These are phyloP conservation scores for Alca torda DNA, from an alignment of 2,797 vertebrate species.

Conservation along the genomic window DNA sequence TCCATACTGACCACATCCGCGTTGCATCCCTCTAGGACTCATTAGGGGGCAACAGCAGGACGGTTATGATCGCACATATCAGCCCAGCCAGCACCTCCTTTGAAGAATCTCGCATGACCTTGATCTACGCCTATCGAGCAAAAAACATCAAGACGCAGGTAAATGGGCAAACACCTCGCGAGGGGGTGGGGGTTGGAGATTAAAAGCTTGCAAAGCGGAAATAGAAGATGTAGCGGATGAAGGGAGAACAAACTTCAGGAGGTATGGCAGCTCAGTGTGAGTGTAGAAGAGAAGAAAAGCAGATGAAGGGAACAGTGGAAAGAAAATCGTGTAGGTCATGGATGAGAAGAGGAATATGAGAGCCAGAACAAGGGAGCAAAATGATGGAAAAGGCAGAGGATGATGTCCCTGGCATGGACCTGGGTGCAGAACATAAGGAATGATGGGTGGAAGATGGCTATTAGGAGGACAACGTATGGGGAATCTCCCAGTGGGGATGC, in stretches of 20 bases:
- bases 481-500: background rate
- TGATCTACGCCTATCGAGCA: slow-evolving; percentile 58
- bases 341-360: background rate
- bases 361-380: background rate
- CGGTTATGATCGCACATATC: slow-evolving; percentile 67
- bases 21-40: slow-evolving; percentile 44
- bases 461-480: background rate
- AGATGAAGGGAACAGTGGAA: background rate
- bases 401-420: background rate
- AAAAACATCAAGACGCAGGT: slow-evolving; percentile 72
- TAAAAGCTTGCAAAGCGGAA: background rate
- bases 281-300: background rate
- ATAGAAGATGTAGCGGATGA: background rate
- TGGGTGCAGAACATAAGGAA: background rate
- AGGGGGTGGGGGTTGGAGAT: background rate
- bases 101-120: slow-evolving; percentile 69
- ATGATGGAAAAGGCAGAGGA: background rate
- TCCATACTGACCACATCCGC: background rate
- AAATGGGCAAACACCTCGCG: background rate
- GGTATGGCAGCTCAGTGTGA: background rate
- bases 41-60: slow-evolving; percentile 71
- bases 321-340: background rate
- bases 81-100: slow-evolving; percentile 70
- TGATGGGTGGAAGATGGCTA: background rate
- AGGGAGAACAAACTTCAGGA: background rate